phyloP scores from a whole-genome alignment of 2,113 vertebrate genomes.

The Synchiropus splendidus region DNA sequence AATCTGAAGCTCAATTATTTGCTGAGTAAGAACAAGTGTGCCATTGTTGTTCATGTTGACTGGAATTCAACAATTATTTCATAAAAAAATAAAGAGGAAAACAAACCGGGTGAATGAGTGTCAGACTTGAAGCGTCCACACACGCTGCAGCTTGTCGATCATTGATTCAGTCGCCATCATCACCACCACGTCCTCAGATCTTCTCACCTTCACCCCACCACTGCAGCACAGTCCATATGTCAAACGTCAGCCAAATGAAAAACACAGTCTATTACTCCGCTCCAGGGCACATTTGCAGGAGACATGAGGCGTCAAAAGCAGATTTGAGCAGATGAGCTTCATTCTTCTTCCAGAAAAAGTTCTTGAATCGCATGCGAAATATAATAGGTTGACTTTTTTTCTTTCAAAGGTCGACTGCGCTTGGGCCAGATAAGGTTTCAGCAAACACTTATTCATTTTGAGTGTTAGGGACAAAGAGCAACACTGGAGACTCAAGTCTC shows the following conservation, averaged over 20 bases:
- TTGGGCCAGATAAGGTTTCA: constrained; percentile 37
- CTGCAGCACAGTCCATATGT: constrained; percentile 11
- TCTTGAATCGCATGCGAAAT: constrained; percentile 23
- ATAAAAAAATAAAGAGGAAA: not conserved
- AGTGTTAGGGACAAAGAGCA: constrained; percentile 27
- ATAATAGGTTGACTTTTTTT: constrained; percentile 27
- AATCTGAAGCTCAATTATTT: not conserved
- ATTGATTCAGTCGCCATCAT: constrained; percentile 29
- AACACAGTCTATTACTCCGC: constrained; percentile 22
- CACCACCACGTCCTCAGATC: constrained; percentile 22
- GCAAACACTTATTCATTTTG: constrained; percentile 18
- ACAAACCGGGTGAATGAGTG: too few species aligned
- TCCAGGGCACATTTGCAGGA: constrained; percentile 25
- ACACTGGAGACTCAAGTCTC: constrained; percentile 13
- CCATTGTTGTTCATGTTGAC: not conserved
- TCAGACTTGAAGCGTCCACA: not conserved
- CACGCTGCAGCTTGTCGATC: constrained; percentile 21
- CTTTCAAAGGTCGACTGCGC: not conserved
- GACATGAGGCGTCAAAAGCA: constrained; percentile 21
- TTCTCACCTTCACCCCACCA: constrained; percentile 21
- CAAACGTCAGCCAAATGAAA: constrained; percentile 26
- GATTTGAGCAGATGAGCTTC: constrained; percentile 21
- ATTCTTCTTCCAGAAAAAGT: constrained; percentile 24
- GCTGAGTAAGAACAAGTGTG: not conserved
- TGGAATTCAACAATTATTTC: not conserved